Evolutionary conservation across 2,797 vertebrate species (phyloP), one percentile per base, ranked within the genome.

Genomic region (Carduelis carduelis): DNA sequence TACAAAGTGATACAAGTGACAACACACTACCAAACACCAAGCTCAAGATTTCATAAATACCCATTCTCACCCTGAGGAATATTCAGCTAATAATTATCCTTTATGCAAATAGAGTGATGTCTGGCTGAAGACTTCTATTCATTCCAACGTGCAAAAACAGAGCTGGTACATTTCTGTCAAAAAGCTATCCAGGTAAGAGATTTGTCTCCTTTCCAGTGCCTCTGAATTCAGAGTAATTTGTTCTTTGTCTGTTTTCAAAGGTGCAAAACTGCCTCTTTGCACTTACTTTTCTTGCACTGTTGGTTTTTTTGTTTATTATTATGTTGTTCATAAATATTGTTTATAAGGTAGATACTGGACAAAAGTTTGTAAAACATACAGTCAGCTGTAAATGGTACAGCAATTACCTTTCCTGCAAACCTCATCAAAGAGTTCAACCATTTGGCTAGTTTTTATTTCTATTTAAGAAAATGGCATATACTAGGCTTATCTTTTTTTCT

Each of bases 71-170:
- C 46, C 22, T 77, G 18, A 77, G 46, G 60, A 93, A 56, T 64
- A 84, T 59, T 90, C 84, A 88, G 87, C 82, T 86, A 93, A 95
- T 94, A 81, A 94, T 93, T 94, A 94, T 77, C 82, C 35, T 70
- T 86, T 84, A 94, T 88, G 70, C 52, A 92, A 94, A 91, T 32
- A 95, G 18, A 75, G 30, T 43, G 71, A 80, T 78, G 19, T 24
- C 64, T 65, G 70, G 56, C 61, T 90, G 78, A 89, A 78, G 83
- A 81, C 74, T 82, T 95, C 80, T 65, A 95, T 89, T 96, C 93
- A 95, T 83, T 87, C 39, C 61, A 83, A 85, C 7, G 1, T 50
- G 47, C 66, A 84, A 86, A 90, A 87, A 0, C 52, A 84, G 88
- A 86, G 52, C 74, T 74, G 70, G 77, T 50, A 92, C 53, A 78